These are phyloP conservation scores for Oophaga pumilio DNA, from an alignment of 2,113 vertebrate species.

Conservation along the genomic window DNA sequence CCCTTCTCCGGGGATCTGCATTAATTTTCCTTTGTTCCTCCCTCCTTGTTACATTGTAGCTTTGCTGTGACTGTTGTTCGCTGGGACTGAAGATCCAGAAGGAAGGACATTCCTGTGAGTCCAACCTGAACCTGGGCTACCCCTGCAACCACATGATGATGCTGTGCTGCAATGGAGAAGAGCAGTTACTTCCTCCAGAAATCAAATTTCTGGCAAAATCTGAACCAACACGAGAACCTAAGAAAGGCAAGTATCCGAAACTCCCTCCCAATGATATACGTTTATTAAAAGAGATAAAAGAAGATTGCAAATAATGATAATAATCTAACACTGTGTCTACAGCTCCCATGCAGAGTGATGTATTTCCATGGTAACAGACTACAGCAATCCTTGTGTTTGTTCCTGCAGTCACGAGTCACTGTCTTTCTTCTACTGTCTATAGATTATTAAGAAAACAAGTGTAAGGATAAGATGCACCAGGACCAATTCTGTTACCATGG, in stretches of 20 bases:
- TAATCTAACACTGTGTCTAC: too few species aligned
- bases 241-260: conserved; percentile 74
- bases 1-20: too few species aligned
- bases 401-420: too few species aligned
- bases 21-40: too few species aligned
- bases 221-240: conserved; percentile 66
- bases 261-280: background rate
- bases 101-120: conserved; percentile 75
- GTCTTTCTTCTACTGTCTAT: too few species aligned
- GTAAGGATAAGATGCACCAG: too few species aligned
- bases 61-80: conserved; percentile 92
- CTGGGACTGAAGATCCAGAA: conserved; percentile 78
- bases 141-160: conserved; percentile 87
- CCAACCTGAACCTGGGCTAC: conserved; percentile 81
- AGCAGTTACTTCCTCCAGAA: conserved; percentile 68
- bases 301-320: too few species aligned
- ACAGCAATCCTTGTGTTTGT: background rate
- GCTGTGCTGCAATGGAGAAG: conserved; percentile 85
- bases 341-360: background rate
- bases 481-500: too few species aligned
- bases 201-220: conserved; percentile 75
- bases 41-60: conserved; percentile 58
- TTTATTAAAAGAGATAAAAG: background rate
- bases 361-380: background rate
- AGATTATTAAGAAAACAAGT: too few species aligned